Evolutionary conservation across 2,797 vertebrate genomes (phyloP).

Genomic region (Gephyroberyx darwinii): DNA sequence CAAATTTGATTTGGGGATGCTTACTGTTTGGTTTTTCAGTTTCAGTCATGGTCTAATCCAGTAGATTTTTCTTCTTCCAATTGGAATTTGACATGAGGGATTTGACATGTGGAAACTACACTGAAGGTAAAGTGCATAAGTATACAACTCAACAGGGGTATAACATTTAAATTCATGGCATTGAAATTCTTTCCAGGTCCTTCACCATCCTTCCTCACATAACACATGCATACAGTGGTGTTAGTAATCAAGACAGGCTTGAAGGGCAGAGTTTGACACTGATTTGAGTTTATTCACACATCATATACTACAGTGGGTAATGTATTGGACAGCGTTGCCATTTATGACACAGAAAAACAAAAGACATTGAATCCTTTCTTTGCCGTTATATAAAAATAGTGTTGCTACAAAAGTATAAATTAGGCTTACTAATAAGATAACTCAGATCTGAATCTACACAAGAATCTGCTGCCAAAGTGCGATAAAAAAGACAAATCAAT

Average conservation of each 20-base stretch:
- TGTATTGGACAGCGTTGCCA: conserved; percentile 89
- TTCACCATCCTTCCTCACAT: background rate
- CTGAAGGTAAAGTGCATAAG: background rate
- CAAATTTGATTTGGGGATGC: background rate
- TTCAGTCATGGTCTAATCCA: background rate
- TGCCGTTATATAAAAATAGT: conserved; percentile 98
- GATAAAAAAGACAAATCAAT: conserved; percentile 81
- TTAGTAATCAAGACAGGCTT: background rate
- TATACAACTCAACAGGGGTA: background rate
- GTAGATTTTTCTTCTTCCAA: background rate
- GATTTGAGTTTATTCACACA: conserved; percentile 91
- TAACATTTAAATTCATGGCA: background rate
- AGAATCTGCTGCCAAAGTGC: conserved; percentile 94
- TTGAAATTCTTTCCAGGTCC: conserved; percentile 1
- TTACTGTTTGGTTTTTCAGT: background rate
- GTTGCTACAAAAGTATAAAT: conserved; percentile 99
- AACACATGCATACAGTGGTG: conserved; percentile 5
- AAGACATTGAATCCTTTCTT: conserved; percentile 87
- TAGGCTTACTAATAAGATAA: conserved; percentile 98
- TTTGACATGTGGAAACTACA: background rate
- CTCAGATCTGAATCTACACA: conserved; percentile 91
- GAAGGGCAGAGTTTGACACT: conserved; percentile 53
- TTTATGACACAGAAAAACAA: conserved; percentile 78
- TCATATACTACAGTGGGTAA: conserved; percentile 96
- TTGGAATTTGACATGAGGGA: background rate